Evolutionary conservation across 2,888 invertebrate species (phyloP).

Genomic region (Lasioglossum figueresi): DNA sequence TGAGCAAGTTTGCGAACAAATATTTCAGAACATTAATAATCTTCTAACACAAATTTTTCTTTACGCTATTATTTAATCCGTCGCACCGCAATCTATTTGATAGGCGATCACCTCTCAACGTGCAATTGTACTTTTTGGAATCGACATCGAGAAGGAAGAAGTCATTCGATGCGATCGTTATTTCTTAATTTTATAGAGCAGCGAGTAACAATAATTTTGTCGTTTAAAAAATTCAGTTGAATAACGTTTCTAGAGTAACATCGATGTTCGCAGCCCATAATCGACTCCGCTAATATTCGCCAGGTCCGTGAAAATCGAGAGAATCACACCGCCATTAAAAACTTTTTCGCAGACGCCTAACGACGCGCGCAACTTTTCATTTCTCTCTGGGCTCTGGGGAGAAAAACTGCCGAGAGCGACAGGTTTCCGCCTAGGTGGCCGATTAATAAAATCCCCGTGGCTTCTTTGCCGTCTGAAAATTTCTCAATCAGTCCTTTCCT

Average conservation of each 20-base stretch:
- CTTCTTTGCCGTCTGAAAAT: slow-evolving; percentile 36
- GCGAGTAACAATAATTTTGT: not conserved
- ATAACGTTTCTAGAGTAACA: not conserved
- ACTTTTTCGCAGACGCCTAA: not conserved
- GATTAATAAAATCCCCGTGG: slow-evolving; percentile 44
- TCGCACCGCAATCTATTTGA: not conserved
- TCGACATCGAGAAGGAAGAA: too few relatives aligned
- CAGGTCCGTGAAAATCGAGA: not conserved
- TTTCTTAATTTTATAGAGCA: too few relatives aligned
- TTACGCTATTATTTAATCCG: too few relatives aligned
- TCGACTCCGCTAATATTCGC: not conserved
- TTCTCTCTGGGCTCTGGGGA: not conserved
- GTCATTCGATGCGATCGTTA: too few relatives aligned
- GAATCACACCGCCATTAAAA: not conserved
- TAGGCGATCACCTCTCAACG: too few relatives aligned
- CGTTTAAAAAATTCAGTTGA: not conserved
- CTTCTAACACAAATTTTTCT: not conserved
- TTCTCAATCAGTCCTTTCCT: slow-evolving; percentile 43
- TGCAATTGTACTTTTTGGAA: too few relatives aligned
- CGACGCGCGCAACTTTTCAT: not conserved
- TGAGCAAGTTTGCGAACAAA: not conserved
- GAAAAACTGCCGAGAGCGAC: slow-evolving; percentile 7
- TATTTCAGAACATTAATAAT: not conserved
- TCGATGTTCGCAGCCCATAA: not conserved
- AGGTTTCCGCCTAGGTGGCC: slow-evolving; percentile 28